These are phyloP conservation scores for Apolygus lucorum DNA, from an alignment of 1,140 invertebrate genomes.

Conservation along the genomic window DNA sequence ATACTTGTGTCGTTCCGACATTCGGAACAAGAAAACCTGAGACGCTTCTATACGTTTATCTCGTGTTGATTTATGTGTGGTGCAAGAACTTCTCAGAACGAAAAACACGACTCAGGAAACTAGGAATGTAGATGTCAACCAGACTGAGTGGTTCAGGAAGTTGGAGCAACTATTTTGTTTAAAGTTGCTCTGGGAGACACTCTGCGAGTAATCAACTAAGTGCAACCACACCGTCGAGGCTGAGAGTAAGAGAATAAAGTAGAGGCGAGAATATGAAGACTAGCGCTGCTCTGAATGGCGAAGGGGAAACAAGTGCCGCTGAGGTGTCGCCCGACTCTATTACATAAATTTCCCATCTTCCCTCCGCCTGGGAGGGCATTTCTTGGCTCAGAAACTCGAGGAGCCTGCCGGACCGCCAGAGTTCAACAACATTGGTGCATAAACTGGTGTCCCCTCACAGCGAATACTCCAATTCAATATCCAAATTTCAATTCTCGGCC, in stretches of 20 bases:
- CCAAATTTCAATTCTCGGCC: too few relatives aligned
- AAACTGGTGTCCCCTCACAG: too few relatives aligned
- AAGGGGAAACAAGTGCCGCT: neutral
- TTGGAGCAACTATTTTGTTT: neutral
- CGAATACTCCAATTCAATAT: too few relatives aligned
- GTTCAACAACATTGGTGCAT: too few relatives aligned
- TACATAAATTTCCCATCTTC: neutral
- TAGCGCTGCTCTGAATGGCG: neutral
- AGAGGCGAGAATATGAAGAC: neutral
- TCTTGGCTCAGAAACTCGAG: neutral
- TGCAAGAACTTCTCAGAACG: too few relatives aligned
- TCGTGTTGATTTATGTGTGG: too few relatives aligned
- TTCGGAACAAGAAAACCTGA: too few relatives aligned
- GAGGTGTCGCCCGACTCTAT: neutral
- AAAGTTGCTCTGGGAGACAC: neutral
- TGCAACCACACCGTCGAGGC: neutral
- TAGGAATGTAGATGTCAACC: too few relatives aligned
- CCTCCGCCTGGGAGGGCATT: neutral
- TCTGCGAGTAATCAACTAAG: slow-evolving; percentile 1
- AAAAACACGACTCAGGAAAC: too few relatives aligned
- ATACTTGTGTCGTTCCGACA: too few relatives aligned
- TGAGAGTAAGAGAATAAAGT: neutral
- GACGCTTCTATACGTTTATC: too few relatives aligned
- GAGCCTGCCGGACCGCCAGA: neutral
- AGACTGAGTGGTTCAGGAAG: too few relatives aligned